A percentile compares a stretch with the other conserved stretches of the same genome.
Conservation (phyloP, 2,888 invertebrate genomes). For the Alloplasta piceator region DNA sequence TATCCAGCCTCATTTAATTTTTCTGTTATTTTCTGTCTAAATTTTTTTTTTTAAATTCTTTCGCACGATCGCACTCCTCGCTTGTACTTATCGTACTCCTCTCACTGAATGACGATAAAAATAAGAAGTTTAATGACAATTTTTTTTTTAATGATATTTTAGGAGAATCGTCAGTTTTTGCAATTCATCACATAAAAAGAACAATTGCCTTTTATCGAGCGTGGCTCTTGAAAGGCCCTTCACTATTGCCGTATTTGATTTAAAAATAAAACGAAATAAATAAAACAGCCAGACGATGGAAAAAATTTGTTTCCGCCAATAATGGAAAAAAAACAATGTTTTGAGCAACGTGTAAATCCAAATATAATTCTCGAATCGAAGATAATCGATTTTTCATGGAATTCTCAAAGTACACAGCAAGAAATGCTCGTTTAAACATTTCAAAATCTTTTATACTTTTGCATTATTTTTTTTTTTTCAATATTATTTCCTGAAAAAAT, state of each 20-base stretch:
- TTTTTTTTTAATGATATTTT: too few relatives aligned
- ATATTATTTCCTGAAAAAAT: slow-evolving; percentile 69
- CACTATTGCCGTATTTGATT: not conserved
- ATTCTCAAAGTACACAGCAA: slow-evolving; percentile 31
- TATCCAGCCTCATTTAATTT: slow-evolving; percentile 59
- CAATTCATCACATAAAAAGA: slow-evolving; percentile 1
- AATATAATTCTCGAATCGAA: not conserved
- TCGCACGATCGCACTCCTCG: not conserved
- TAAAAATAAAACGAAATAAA: not conserved
- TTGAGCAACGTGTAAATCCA: not conserved
- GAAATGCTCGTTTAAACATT: not conserved
- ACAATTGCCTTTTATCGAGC: slow-evolving; percentile 26
- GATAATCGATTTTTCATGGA: slow-evolving; percentile 26
- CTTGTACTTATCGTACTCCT: not conserved
- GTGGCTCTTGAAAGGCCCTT: slow-evolving; percentile 13
- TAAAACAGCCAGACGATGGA: not conserved
- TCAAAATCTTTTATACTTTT: slow-evolving; percentile 51
- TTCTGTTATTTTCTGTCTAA: slow-evolving; percentile 21
- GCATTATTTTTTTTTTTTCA: slow-evolving; percentile 31
- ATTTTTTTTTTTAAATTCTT: slow-evolving; percentile 15
- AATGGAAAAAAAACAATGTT: not conserved
- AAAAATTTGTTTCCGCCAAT: not conserved
- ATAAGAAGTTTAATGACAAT: not conserved
- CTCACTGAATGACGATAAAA: not conserved
- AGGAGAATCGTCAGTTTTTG: slow-evolving; percentile 31